Conservation (phyloP, 1,140 invertebrate species). For the Bombus soroeensis region DNA sequence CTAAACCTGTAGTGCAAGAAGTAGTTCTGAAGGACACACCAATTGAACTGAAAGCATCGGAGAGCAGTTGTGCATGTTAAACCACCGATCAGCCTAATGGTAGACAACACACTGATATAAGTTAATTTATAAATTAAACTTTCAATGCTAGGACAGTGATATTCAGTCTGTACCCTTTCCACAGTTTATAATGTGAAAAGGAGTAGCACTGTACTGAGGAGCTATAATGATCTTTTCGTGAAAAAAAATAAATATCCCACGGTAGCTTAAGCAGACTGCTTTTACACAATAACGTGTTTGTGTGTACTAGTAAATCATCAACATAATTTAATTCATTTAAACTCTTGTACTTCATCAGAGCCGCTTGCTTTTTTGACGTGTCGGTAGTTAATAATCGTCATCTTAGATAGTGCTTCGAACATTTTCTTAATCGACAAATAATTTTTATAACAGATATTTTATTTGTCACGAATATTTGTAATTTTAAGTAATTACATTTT, state of each 20-base stretch:
- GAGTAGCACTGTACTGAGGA: conserved; percentile 53
- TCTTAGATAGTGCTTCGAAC: conserved; percentile 22
- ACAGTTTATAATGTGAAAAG: conserved; percentile 33
- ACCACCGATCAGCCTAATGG: conserved; percentile 75
- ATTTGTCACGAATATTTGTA: conserved; percentile 12
- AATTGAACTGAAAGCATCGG: conserved; percentile 94
- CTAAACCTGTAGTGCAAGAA: conserved; percentile 94
- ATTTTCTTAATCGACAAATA: conserved; percentile 5
- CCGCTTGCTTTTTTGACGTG: conserved; percentile 27
- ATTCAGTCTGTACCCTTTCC: conserved; percentile 53
- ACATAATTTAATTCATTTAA: conserved; percentile 48
- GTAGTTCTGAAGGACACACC: conserved; percentile 98
- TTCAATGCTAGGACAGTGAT: conserved; percentile 55
- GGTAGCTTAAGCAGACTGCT: conserved; percentile 70
- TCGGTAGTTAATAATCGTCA: conserved; percentile 1
- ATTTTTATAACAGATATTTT: conserved; percentile 21
- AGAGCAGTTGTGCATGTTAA: conserved; percentile 96
- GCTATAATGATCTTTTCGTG: conserved; percentile 44
- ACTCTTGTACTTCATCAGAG: conserved; percentile 11
- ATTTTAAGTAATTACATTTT: conserved; percentile 21
- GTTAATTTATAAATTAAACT: conserved; percentile 73
- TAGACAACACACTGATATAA: conserved; percentile 75
- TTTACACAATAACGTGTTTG: conserved; percentile 71
- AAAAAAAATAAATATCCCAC: conserved; percentile 50
- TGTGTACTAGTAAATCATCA: conserved; percentile 43